These are phyloP conservation scores for Apis laboriosa DNA, from an alignment of 1,140 invertebrate species.

Conservation along the genomic window DNA sequence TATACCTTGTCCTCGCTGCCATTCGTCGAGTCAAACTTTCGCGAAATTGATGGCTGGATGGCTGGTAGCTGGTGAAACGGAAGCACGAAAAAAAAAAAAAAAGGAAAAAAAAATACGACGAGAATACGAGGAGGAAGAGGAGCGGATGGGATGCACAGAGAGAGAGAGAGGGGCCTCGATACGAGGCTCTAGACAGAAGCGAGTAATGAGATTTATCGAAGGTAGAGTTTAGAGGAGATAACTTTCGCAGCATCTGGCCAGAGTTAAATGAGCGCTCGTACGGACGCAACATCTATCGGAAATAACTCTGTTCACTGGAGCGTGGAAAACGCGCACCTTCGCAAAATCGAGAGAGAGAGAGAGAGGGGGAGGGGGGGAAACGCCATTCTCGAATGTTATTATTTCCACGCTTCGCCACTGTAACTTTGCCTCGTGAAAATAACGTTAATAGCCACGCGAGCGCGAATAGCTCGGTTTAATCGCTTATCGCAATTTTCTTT, in stretches of 20 bases:
- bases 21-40: conserved; percentile 52
- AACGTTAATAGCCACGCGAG: not conserved
- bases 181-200: conserved; percentile 40
- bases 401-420: not conserved
- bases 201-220: conserved; percentile 64
- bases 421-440: not conserved
- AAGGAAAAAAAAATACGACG: not conserved
- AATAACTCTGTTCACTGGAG: conserved; percentile 47
- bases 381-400: conserved; percentile 33
- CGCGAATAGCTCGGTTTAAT: not conserved
- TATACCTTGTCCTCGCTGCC: conserved; percentile 28
- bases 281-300: conserved; percentile 42
- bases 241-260: conserved; percentile 52
- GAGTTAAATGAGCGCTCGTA: conserved; percentile 52
- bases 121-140: not conserved
- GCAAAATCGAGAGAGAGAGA: conserved; percentile 35
- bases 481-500: not conserved
- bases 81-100: conserved; percentile 3
- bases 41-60: conserved; percentile 49
- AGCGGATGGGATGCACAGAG: conserved; percentile 21
- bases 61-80: too few relatives aligned
- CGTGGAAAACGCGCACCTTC: conserved; percentile 25
- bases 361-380: not conserved
- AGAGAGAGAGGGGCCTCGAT: conserved; percentile 11
- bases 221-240: conserved; percentile 54